phyloP scores from a whole-genome alignment of 2,113 vertebrate genomes.

The Toxostoma redivivum region DNA sequence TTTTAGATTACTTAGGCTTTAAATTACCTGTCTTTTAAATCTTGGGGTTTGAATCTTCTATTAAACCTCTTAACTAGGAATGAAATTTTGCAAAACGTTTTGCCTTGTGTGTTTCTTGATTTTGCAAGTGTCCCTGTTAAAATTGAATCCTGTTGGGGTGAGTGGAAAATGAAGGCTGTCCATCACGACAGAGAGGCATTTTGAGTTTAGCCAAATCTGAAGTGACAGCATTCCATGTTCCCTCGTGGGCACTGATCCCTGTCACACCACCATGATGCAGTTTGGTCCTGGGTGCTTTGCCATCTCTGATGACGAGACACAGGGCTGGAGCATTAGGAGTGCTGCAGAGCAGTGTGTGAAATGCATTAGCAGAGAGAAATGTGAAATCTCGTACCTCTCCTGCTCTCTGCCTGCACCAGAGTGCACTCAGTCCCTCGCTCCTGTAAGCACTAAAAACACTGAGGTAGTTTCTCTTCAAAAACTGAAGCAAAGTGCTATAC shows the following conservation, averaged over 20 bases:
- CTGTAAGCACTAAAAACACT: not conserved
- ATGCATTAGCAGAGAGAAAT: not conserved
- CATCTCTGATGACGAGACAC: not conserved
- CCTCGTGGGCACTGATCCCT: not conserved
- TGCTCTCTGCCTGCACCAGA: not conserved
- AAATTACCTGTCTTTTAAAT: not conserved
- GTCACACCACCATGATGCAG: not conserved
- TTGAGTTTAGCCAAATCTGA: not conserved
- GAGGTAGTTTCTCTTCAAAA: not conserved
- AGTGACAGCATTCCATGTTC: rapidly evolving
- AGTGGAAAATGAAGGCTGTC: not conserved
- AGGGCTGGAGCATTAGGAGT: not conserved
- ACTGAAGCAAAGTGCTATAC: not conserved
- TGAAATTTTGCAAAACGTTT: not conserved
- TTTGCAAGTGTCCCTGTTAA: not conserved
- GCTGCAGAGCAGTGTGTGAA: not conserved
- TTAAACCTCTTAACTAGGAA: not conserved
- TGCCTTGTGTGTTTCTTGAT: not conserved
- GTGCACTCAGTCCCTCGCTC: not conserved
- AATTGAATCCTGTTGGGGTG: rapidly evolving
- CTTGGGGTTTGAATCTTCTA: not conserved
- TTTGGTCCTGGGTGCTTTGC: not conserved
- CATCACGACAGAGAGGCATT: not conserved
- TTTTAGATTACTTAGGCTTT: not conserved
- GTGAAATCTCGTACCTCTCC: not conserved